Percentiles rank a stretch among this genome's conserved stretches.
Evolutionary conservation across 1,140 invertebrate species (phyloP).

Genomic region (Lysiphlebus fabarum): DNA sequence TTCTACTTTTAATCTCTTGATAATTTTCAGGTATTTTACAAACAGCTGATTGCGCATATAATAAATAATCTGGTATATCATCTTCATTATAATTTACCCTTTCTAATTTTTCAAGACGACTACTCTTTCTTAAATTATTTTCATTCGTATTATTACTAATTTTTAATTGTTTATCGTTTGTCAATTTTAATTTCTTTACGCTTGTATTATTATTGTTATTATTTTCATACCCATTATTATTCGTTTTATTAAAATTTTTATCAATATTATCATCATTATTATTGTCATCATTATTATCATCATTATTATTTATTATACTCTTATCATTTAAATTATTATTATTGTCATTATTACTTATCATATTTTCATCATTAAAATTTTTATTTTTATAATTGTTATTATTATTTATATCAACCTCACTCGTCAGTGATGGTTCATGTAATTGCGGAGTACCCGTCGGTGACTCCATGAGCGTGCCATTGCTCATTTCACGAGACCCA

Average conservation of each 20-base stretch:
- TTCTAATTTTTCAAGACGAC: neutral
- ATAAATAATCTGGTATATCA: neutral
- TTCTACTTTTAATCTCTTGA: slow-evolving; percentile 37
- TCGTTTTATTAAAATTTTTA: too few relatives aligned
- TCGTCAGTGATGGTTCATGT: slow-evolving; percentile 45
- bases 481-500: too few relatives aligned
- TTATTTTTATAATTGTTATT: slow-evolving; percentile 46
- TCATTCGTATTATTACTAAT: neutral
- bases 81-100: slow-evolving; percentile 1
- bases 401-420: slow-evolving; percentile 48
- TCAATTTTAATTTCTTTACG: slow-evolving; percentile 22
- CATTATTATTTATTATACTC: slow-evolving; percentile 24
- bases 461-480: too few relatives aligned
- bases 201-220: slow-evolving; percentile 27
- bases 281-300: slow-evolving; percentile 4
- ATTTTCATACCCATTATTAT: too few relatives aligned
- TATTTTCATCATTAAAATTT: slow-evolving; percentile 37
- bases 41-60: slow-evolving; percentile 1
- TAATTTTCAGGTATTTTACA: slow-evolving; percentile 22
- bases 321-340: slow-evolving; percentile 41
- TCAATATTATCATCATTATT: too few relatives aligned
- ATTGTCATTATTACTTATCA: slow-evolving; percentile 47
- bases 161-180: slow-evolving; percentile 24
- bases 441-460: too few relatives aligned
- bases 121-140: neutral